These are phyloP conservation scores for Diarsia brunnea DNA, from an alignment of 2,888 invertebrate species.

Conservation along the genomic window DNA sequence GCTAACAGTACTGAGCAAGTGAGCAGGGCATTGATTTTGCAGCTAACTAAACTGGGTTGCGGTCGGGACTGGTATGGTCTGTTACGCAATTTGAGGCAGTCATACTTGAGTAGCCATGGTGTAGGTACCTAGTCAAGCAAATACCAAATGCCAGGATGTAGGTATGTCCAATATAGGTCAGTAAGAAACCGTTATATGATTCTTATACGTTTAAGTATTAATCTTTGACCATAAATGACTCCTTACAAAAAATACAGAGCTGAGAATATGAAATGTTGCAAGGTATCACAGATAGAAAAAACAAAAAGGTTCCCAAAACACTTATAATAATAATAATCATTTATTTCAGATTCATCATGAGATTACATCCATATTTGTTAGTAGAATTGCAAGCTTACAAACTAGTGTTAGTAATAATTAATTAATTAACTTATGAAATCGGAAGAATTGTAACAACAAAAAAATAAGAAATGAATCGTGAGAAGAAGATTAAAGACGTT, in stretches of 20 bases:
- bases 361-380: too few species aligned
- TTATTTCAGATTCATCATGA: too few species aligned
- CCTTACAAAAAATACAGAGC: neutral
- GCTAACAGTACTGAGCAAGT: slow-evolving; percentile 68
- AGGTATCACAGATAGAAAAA: neutral
- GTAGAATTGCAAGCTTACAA: too few species aligned
- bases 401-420: too few species aligned
- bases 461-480: slow-evolving; percentile 32
- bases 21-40: slow-evolving; percentile 60
- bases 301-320: slow-evolving; percentile 37
- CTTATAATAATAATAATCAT: too few species aligned
- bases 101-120: slow-evolving; percentile 53
- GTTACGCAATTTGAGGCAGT: slow-evolving; percentile 67
- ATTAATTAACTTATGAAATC: too few species aligned
- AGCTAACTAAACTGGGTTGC: slow-evolving; percentile 61
- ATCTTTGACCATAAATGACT: neutral
- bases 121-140: slow-evolving; percentile 7
- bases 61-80: slow-evolving; percentile 51
- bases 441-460: slow-evolving; percentile 18
- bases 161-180: slow-evolving; percentile 21
- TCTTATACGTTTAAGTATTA: neutral
- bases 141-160: slow-evolving; percentile 7
- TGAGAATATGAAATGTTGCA: neutral
- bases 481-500: slow-evolving; percentile 48
- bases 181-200: neutral